Conservation (phyloP, 2,797 vertebrate species). For the Lophius americanus region DNA sequence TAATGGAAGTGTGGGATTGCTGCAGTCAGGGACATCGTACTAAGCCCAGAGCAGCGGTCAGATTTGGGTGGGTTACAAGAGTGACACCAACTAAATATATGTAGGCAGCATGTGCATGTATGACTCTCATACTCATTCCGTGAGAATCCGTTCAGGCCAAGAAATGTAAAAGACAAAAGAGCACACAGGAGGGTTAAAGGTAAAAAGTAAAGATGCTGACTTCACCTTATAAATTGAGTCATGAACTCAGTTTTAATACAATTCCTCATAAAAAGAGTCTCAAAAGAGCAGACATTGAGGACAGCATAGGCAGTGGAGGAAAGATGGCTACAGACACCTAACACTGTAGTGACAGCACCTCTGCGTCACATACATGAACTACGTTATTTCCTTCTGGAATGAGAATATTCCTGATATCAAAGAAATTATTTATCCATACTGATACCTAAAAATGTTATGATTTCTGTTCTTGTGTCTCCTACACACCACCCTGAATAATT, state of each 20-base stretch:
- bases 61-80: slow-evolving; percentile 77
- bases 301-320: slow-evolving; percentile 62
- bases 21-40: slow-evolving; percentile 66
- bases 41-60: slow-evolving; percentile 71
- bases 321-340: slow-evolving; percentile 68
- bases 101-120: slow-evolving; percentile 56
- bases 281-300: slow-evolving; percentile 50
- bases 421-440: not conserved
- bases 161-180: slow-evolving; percentile 67
- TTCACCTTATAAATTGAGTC: slow-evolving; percentile 80
- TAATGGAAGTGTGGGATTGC: slow-evolving; percentile 60
- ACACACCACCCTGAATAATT: slow-evolving; percentile 30
- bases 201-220: slow-evolving; percentile 71
- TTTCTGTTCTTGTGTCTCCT: slow-evolving; percentile 34
- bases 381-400: too few relatives aligned
- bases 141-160: slow-evolving; percentile 29
- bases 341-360: slow-evolving; percentile 60
- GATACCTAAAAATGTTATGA: slow-evolving; percentile 45
- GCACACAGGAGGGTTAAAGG: slow-evolving; percentile 60
- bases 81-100: slow-evolving; percentile 80
- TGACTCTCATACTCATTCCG: slow-evolving; percentile 16
- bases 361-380: slow-evolving; percentile 3
- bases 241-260: slow-evolving; percentile 74
- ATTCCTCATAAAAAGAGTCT: slow-evolving; percentile 70
- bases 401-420: too few relatives aligned